Base-by-base conservation (phyloP, 2,797 vertebrate genomes). In the Syncerus caffer region DNA sequence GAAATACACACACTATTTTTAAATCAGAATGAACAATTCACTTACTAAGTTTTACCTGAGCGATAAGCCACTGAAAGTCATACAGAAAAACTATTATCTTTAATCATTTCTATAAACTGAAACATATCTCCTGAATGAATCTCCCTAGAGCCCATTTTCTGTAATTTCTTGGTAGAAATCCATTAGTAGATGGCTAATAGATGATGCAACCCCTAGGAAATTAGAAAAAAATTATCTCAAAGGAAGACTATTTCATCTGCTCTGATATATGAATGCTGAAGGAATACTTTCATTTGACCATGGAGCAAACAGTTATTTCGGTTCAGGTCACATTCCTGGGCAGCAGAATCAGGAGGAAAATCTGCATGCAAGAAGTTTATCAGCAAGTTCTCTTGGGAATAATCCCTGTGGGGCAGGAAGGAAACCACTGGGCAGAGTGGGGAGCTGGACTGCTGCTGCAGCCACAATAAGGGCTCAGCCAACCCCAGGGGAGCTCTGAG, bases 201-300 rank as follows among this genome's bases (percentile, higher is more conserved):
- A 94, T 57, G 42, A 78, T n/a, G 51, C 90, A 34, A 89, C 38
- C 51, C 85, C 47, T 82, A 55, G 53, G 42, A 89, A 79, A 85
- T 67, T 45, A 93, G 64, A 93, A 88, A 50, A 95, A 96, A 97
- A 79, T 38, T 12, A 79, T 78, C 85, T 90, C 85, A 92, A 11
- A 92, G 38, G 58, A 96, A 78, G 14, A 60, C 19, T 45, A 53
- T 55, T 51, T n/a, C 7, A 42, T 78, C 55, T 93, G 42, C 31
- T 85, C 12, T 90, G 19, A 55, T n/a, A 17, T n/a, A 47, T 4
- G 3, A 92, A 74, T 47, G 57, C 55, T 76, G 34, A 60, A 87
- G 82, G 64, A 96, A 93, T 71, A 90, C 7, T 14, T 42, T 57
- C 60, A 7, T 25, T 16, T 55, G 88, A 50, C 58, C 57, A 45